These are phyloP conservation scores for Athalia rosae DNA, from an alignment of 2,888 invertebrate genomes.

Conservation along the genomic window DNA sequence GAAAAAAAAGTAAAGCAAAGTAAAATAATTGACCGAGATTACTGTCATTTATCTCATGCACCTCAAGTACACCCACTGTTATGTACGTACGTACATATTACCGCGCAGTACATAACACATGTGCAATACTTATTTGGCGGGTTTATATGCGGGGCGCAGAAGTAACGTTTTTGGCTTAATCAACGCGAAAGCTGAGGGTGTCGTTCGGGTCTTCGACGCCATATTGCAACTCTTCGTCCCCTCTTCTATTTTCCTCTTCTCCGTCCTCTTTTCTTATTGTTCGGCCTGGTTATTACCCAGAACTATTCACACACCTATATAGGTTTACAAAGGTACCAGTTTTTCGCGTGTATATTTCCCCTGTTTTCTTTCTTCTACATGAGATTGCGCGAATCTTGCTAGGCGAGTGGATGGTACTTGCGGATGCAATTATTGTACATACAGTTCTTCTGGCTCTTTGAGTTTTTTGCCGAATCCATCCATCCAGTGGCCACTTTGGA, in stretches of 20 bases:
- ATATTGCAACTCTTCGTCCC: neutral
- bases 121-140: conserved; percentile 21
- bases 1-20: neutral
- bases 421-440: too few relatives aligned
- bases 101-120: neutral
- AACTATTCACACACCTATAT: conserved; percentile 3
- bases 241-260: conserved; percentile 1
- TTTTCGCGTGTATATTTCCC: too few relatives aligned
- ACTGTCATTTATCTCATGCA: too few relatives aligned
- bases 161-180: conserved; percentile 57
- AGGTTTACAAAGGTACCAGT: neutral
- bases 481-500: too few relatives aligned
- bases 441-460: too few relatives aligned
- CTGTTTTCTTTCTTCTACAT: neutral
- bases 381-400: too few relatives aligned
- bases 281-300: conserved; percentile 30
- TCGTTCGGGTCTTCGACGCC: neutral
- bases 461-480: too few relatives aligned
- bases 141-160: conserved; percentile 22
- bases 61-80: neutral
- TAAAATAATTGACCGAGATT: neutral
- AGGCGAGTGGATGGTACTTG: too few relatives aligned
- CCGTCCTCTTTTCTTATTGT: conserved; percentile 4
- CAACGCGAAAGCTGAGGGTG: conserved; percentile 48
- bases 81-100: too few relatives aligned